Conservation (phyloP, 2,888 invertebrate species). For the Calameuta filiformis region DNA sequence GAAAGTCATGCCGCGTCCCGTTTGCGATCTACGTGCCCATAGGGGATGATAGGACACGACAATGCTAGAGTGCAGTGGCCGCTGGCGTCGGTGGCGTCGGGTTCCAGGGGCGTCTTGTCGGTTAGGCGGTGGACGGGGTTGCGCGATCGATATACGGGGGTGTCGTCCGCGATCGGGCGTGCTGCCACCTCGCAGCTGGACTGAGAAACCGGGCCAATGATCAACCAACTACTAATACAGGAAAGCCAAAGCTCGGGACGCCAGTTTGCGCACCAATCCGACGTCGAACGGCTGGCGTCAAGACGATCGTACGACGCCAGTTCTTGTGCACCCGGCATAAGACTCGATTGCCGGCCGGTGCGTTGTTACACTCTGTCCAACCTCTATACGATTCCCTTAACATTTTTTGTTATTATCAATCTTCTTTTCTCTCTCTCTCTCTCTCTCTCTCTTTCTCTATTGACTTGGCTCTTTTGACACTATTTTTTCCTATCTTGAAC, state of each 20-base stretch:
- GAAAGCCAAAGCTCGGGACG: neutral
- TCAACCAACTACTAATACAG: slow-evolving; percentile 4
- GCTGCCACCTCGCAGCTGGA: slow-evolving; percentile 53
- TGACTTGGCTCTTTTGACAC: neutral
- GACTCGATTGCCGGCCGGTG: neutral
- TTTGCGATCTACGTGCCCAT: neutral
- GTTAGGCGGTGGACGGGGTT: slow-evolving; percentile 26
- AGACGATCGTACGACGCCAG: neutral
- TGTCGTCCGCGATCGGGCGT: slow-evolving; percentile 44
- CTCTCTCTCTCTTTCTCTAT: neutral
- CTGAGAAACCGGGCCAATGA: slow-evolving; percentile 36
- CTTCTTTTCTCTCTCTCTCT: neutral
- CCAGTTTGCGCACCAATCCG: neutral
- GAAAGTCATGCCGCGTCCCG: slow-evolving; percentile 53
- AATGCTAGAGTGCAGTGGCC: slow-evolving; percentile 60
- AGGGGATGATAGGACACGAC: slow-evolving; percentile 45
- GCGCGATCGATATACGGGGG: slow-evolving; percentile 60
- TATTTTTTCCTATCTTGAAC: neutral
- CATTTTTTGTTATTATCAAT: neutral
- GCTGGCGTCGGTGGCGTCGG: slow-evolving; percentile 42
- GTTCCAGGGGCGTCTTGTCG: slow-evolving; percentile 28
- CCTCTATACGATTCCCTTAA: neutral
- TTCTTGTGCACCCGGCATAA: neutral
- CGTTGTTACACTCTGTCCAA: neutral
- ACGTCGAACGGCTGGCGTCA: neutral